Conservation (phyloP, 2,113 vertebrate species). For the Monopterus albus region DNA sequence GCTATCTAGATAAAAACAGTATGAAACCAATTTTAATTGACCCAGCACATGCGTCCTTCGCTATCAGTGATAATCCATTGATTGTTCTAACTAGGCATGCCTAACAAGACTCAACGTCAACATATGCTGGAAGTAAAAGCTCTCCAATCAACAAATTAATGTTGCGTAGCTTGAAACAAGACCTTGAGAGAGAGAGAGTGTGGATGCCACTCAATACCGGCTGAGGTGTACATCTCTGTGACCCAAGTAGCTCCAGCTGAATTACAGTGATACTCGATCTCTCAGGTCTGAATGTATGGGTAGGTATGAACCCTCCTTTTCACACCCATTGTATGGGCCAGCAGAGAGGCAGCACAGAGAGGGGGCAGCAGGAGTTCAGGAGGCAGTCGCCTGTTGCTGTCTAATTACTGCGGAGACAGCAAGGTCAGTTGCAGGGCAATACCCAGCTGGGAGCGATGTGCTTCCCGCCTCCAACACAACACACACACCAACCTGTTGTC, state of each 20-base stretch:
- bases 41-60: constrained; percentile 2
- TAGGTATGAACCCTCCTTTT: constrained; percentile 69
- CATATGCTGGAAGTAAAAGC: constrained; percentile 25
- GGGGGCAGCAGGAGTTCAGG: constrained; percentile 85
- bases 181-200: constrained; percentile 1
- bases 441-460: constrained; percentile 85
- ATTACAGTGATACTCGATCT: constrained; percentile 63
- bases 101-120: constrained; percentile 31
- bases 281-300: constrained; percentile 59
- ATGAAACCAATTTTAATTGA: constrained; percentile 70
- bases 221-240: constrained; percentile 8
- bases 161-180: constrained; percentile 24
- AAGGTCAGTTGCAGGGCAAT: constrained; percentile 86
- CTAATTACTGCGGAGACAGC: constrained; percentile 87
- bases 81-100: constrained; percentile 35
- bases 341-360: constrained; percentile 60
- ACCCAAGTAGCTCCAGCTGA: constrained; percentile 38
- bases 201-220: constrained; percentile 24
- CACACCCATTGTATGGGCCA: constrained; percentile 76
- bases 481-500: constrained; percentile 66
- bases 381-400: constrained; percentile 85
- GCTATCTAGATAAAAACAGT: constrained; percentile 55
- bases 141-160: constrained; percentile 31
- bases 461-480: constrained; percentile 77
- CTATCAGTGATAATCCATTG: constrained; percentile 37